phyloP scores from a whole-genome alignment of 2,797 vertebrate species.

The Chrosomus eos region DNA sequence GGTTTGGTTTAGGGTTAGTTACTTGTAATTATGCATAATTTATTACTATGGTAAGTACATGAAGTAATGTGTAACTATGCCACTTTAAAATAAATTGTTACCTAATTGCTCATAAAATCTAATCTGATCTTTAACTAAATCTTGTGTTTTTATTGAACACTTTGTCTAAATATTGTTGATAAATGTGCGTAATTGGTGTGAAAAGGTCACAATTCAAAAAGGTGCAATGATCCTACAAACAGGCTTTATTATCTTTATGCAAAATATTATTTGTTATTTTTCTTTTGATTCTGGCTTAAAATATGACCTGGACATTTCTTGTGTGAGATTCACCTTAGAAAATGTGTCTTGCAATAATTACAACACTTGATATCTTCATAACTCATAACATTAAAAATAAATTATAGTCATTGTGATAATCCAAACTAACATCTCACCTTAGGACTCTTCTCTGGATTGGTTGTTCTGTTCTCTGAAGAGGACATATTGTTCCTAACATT shows the following conservation, averaged over 20 bases:
- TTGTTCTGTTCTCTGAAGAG: conserved; percentile 28
- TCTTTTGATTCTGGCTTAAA: background rate
- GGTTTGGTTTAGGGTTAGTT: too few species aligned
- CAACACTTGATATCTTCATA: background rate
- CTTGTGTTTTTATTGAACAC: background rate
- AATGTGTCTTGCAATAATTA: too few species aligned
- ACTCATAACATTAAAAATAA: background rate
- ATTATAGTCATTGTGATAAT: background rate
- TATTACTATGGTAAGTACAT: too few species aligned
- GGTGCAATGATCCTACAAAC: background rate
- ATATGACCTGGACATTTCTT: background rate
- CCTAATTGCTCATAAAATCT: background rate
- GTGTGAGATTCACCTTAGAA: background rate
- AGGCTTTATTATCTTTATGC: background rate
- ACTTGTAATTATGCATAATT: too few species aligned
- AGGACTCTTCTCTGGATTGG: conserved; percentile 37
- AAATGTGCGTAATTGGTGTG: background rate
- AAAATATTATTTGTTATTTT: background rate
- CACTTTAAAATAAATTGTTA: too few species aligned
- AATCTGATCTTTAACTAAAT: background rate
- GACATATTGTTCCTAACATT: conserved; percentile 56
- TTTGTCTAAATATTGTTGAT: background rate
- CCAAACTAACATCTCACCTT: conserved; percentile 30
- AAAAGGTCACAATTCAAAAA: background rate
- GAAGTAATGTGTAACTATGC: too few species aligned